These are phyloP conservation scores for Poecilia velifera DNA, from an alignment of 2,797 vertebrate species.

Conservation along the genomic window DNA sequence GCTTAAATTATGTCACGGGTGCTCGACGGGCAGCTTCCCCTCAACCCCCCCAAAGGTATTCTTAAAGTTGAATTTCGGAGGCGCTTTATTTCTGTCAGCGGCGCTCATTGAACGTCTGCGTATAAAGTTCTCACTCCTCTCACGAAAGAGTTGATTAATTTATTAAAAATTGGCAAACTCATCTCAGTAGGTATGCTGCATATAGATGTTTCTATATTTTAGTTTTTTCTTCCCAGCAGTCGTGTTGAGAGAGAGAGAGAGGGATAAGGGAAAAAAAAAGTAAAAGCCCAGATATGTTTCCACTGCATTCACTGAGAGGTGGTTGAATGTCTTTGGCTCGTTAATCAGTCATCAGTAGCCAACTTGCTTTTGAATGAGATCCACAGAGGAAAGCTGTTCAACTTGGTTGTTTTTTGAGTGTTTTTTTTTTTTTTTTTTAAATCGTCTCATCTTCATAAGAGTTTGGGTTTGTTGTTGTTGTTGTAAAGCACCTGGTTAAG, in stretches of 20 bases:
- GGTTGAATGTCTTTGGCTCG: neutral
- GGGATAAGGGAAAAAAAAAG: too few relatives aligned
- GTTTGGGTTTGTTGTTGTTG: slow-evolving; percentile 31
- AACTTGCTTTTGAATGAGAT: neutral
- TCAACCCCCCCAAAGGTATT: slow-evolving; percentile 10
- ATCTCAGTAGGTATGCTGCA: slow-evolving; percentile 20
- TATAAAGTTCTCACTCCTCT: slow-evolving; percentile 45
- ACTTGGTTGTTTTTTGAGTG: slow-evolving; percentile 34
- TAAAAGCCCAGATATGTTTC: neutral
- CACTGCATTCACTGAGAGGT: neutral
- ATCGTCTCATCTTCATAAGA: slow-evolving; percentile 22
- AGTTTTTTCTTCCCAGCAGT: neutral
- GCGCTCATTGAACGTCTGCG: slow-evolving; percentile 33
- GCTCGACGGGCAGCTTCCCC: slow-evolving; percentile 54
- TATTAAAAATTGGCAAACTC: slow-evolving; percentile 48
- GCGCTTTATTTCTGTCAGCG: slow-evolving; percentile 39
- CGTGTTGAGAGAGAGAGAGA: too few relatives aligned
- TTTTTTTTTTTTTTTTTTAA: slow-evolving; percentile 27
- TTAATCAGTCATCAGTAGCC: neutral
- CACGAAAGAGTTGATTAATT: slow-evolving; percentile 40
- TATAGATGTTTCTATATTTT: neutral
- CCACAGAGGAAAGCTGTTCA: slow-evolving; percentile 29
- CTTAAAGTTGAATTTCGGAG: slow-evolving; percentile 18
- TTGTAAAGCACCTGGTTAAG: slow-evolving; percentile 47
- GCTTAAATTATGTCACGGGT: slow-evolving; percentile 37